Conservation (phyloP, 1,140 invertebrate genomes). For the Trichomalopsis sarcophagae region DNA sequence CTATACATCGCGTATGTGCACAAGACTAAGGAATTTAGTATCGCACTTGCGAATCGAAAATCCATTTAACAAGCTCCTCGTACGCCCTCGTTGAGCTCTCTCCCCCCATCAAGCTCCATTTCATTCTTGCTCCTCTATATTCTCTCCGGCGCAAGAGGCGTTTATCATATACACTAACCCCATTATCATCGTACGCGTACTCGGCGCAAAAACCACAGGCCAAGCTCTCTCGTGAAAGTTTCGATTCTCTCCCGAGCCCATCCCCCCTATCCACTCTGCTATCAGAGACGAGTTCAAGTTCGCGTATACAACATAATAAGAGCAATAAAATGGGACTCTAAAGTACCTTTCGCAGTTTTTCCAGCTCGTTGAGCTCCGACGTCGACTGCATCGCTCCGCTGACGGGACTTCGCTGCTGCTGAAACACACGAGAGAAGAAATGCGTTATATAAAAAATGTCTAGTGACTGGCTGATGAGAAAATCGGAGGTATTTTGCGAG, state of each 20-base stretch:
- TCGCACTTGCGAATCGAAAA: not conserved
- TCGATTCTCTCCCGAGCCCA: not conserved
- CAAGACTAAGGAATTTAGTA: not conserved
- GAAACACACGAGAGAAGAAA: constrained; percentile 43
- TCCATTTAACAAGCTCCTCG: not conserved
- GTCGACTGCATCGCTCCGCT: constrained; percentile 12
- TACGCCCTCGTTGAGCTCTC: not conserved
- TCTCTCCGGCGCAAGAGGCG: not conserved
- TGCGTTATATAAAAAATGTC: not conserved
- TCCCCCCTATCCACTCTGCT: not conserved
- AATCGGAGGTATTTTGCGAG: not conserved
- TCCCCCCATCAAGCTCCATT: not conserved
- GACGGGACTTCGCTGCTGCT: constrained; percentile 15
- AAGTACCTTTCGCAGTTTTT: constrained; percentile 63
- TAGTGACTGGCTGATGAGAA: not conserved
- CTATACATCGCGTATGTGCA: not conserved
- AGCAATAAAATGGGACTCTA: not conserved
- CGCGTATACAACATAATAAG: not conserved
- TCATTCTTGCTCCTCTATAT: not conserved
- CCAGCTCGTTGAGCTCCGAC: constrained; percentile 57
- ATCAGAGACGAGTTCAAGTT: constrained; percentile 38
- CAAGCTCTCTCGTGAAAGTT: not conserved
- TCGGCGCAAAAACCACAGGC: not conserved
- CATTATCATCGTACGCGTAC: not conserved
- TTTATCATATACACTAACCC: not conserved